phyloP scores from a whole-genome alignment of 1,140 invertebrate genomes.

The Fopius arisanus region DNA sequence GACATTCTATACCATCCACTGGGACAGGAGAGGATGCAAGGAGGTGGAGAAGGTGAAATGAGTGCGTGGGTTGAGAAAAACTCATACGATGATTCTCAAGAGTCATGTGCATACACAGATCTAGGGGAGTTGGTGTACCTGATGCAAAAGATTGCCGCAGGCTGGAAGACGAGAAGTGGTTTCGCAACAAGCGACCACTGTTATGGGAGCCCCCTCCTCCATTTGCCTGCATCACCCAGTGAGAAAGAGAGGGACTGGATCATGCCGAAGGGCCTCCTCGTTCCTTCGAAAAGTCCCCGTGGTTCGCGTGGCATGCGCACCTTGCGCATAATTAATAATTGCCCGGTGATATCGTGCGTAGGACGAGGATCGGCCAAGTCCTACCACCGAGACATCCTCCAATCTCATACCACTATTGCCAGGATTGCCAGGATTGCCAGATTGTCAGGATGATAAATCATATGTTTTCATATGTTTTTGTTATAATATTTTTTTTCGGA shows the following conservation, averaged over 20 bases:
- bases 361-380: not conserved
- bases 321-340: slow-evolving; percentile 43
- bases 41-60: not conserved
- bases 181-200: slow-evolving; percentile 49
- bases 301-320: slow-evolving; percentile 39
- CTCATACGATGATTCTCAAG: not conserved
- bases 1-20: too few species aligned
- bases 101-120: not conserved
- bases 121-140: not conserved
- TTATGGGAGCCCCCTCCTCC: slow-evolving; percentile 35
- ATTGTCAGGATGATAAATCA: not conserved
- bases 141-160: slow-evolving; percentile 39
- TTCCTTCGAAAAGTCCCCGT: slow-evolving; percentile 28
- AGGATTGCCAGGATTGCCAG: too few species aligned
- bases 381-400: not conserved
- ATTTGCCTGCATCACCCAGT: not conserved
- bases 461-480: not conserved
- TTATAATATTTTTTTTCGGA: not conserved
- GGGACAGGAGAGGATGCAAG: not conserved
- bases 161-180: slow-evolving; percentile 56
- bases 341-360: not conserved
- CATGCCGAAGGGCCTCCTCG: not conserved
- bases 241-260: slow-evolving; percentile 14
- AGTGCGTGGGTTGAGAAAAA: not conserved
- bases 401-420: not conserved